These are phyloP conservation scores for Molossus molossus DNA, from an alignment of 2,797 vertebrate species.

Conservation along the genomic window DNA sequence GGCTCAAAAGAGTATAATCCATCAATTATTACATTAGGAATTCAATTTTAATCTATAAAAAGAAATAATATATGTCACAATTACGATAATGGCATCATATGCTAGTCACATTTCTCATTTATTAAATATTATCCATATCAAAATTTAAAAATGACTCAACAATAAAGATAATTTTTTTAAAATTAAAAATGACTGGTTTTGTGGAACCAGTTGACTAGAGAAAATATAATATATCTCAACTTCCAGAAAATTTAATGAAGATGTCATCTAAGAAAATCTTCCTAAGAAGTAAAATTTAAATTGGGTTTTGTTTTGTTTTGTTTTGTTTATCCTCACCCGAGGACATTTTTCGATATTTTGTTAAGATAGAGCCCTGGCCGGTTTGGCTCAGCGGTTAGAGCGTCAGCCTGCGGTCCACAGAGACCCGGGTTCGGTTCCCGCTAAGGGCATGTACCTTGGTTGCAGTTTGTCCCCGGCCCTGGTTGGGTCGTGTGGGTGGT, in stretches of 20 bases:
- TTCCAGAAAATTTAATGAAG: conserved; percentile 61
- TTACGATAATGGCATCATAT: conserved; percentile 61
- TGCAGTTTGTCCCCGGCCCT: too few species aligned
- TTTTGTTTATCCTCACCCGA: too few species aligned
- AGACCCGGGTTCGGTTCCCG: too few species aligned
- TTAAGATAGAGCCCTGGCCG: too few species aligned
- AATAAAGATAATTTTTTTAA: too few species aligned
- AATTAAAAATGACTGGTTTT: conserved; percentile 66
- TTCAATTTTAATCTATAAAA: conserved; percentile 72
- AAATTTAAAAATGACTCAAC: conserved; percentile 62
- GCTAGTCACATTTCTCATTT: conserved; percentile 56
- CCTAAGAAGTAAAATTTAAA: conserved; percentile 61
- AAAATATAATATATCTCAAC: conserved; percentile 57
- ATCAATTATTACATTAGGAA: conserved; percentile 71
- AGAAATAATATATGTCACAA: conserved; percentile 73
- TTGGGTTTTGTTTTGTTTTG: conserved; percentile 30
- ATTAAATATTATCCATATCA: conserved; percentile 78
- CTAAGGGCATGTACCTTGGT: too few species aligned
- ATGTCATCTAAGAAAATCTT: conserved; percentile 55
- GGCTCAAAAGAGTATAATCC: not conserved
- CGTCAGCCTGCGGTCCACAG: too few species aligned
- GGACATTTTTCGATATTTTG: too few species aligned
- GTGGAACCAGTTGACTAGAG: conserved; percentile 44
- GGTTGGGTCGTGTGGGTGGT: too few species aligned
- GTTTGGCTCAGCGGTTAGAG: too few species aligned